phyloP scores from a whole-genome alignment of 35 echinoderm and acorn worm genomes.

The Amphiura filiformis region DNA sequence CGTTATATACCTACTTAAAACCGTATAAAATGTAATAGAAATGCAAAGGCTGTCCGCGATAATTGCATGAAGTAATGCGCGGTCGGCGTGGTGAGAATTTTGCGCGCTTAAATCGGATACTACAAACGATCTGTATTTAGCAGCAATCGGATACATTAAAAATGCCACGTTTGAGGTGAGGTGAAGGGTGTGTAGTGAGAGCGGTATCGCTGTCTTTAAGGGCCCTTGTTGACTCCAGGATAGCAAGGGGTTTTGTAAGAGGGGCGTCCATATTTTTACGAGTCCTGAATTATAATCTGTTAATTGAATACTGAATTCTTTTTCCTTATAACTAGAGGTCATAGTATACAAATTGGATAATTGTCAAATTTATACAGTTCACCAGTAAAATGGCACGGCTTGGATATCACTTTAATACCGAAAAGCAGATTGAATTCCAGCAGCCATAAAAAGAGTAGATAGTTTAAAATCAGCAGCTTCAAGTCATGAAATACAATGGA shows the following conservation, averaged over 20 bases:
- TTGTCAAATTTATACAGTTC: background rate
- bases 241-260: background rate
- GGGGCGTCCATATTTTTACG: slow-evolving; percentile 9
- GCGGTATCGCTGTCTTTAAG: background rate
- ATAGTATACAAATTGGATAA: slow-evolving; percentile 15
- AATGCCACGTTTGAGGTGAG: background rate
- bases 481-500: background rate
- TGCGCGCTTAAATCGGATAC: slow-evolving; percentile 6
- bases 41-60: background rate
- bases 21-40: slow-evolving; percentile 12
- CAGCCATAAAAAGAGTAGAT: background rate
- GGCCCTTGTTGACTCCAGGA: background rate
- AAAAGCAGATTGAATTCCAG: background rate
- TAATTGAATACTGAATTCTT: background rate
- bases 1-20: slow-evolving; percentile 6
- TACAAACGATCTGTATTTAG: background rate
- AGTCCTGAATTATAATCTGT: background rate
- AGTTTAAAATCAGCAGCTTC: background rate
- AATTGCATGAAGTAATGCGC: slow-evolving; percentile 14
- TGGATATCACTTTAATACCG: background rate
- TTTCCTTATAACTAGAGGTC: background rate
- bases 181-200: background rate
- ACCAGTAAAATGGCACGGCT: background rate
- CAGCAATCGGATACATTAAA: background rate
- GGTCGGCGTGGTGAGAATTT: background rate